A percentile compares a stretch with the other conserved stretches of the same genome.
phyloP scores from a whole-genome alignment of 2,888 invertebrate species.

The Tipula lateralis region DNA sequence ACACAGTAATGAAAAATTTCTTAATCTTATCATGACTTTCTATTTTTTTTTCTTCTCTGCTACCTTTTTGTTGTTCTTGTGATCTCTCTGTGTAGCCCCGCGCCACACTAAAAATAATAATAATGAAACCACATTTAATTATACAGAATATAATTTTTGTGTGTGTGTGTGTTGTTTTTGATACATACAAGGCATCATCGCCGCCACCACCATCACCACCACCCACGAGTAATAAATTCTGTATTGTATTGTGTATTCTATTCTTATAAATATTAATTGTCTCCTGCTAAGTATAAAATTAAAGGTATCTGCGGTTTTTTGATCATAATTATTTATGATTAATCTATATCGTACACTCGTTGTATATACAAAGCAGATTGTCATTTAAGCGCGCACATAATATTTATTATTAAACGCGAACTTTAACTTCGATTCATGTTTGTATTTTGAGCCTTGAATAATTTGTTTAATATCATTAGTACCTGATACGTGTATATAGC shows the following conservation, averaged over 20 bases:
- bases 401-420: not conserved
- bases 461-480: constrained; percentile 13
- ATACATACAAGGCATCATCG: not conserved
- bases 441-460: not conserved
- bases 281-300: constrained; percentile 1
- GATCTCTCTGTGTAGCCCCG: not conserved
- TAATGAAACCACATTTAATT: not conserved
- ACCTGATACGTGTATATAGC: not conserved
- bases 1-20: constrained; percentile 2
- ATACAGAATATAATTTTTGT: not conserved
- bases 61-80: not conserved
- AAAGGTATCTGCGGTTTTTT: not conserved
- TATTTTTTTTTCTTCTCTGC: not conserved
- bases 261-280: constrained; percentile 4
- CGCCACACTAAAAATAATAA: not conserved
- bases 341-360: not conserved
- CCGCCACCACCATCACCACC: not conserved
- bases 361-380: not conserved
- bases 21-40: constrained; percentile 24
- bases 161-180: not conserved
- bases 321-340: constrained; percentile 19
- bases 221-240: not conserved
- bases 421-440: not conserved
- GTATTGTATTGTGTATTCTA: not conserved
- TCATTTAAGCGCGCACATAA: not conserved